These are phyloP conservation scores for Lemur catta DNA, from an alignment of 2,797 vertebrate genomes.

Conservation along the genomic window DNA sequence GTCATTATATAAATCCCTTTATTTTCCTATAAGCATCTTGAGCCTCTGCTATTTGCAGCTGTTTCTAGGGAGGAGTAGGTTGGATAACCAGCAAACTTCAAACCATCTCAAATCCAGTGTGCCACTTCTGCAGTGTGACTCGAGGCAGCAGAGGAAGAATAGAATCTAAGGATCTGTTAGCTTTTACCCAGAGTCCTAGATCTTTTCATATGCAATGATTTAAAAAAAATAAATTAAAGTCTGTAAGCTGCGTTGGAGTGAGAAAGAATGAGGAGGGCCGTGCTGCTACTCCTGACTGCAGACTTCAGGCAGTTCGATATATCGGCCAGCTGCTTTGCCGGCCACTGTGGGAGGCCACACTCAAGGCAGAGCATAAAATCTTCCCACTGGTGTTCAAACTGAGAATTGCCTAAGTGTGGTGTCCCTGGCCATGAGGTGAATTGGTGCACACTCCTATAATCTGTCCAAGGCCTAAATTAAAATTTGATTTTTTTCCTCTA, in stretches of 20 bases:
- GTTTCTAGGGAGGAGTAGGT: neutral
- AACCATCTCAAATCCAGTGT: neutral
- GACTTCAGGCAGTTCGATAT: neutral
- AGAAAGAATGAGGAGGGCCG: neutral
- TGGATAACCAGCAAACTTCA: neutral
- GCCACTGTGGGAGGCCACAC: neutral
- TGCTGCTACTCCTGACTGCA: neutral
- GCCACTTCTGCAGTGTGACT: neutral
- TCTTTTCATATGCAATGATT: neutral
- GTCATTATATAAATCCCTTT: conserved; percentile 34
- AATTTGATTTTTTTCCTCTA: conserved; percentile 11
- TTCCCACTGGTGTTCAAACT: neutral
- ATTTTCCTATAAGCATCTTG: neutral
- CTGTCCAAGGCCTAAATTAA: neutral
- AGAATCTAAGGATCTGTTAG: neutral
- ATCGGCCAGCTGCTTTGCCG: neutral
- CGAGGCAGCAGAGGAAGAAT: neutral
- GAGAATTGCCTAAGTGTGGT: neutral
- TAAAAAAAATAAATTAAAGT: neutral
- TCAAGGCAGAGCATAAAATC: neutral
- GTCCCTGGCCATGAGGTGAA: neutral
- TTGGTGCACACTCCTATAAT: neutral
- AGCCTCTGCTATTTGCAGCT: neutral
- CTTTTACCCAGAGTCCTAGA: neutral
- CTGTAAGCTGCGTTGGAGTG: neutral